Percentiles rank a stretch among this genome's conserved stretches.
Evolutionary conservation across 2,797 vertebrate genomes (phyloP).

Genomic region (Phrynocephalus vlangalii): DNA sequence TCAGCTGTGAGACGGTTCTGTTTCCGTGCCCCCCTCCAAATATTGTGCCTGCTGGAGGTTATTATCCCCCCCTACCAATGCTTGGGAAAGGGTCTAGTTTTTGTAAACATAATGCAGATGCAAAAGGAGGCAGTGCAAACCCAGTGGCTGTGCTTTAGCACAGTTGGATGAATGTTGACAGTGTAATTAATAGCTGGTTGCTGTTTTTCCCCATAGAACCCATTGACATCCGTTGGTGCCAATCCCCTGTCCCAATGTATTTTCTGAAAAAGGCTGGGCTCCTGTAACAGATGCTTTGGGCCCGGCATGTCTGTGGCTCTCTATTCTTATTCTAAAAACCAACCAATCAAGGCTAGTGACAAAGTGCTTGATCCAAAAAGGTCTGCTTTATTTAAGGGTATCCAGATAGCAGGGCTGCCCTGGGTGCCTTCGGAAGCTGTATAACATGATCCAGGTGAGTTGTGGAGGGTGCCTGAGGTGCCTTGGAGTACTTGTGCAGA

Average conservation of each 20-base stretch:
- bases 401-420: not conserved
- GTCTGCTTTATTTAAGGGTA: not conserved
- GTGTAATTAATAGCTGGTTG: conserved; percentile 17
- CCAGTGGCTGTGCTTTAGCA: not conserved
- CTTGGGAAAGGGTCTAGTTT: conserved; percentile 36
- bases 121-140: not conserved
- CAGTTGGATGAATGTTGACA: not conserved
- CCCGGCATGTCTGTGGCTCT: not conserved
- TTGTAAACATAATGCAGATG: not conserved
- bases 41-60: conserved; percentile 12
- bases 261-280: not conserved
- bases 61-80: not conserved
- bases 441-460: not conserved
- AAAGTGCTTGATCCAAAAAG: not conserved
- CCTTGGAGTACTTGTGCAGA: not conserved
- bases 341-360: not conserved
- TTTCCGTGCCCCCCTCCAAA: conserved; percentile 21
- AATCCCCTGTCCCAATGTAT: not conserved
- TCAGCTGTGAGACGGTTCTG: conserved; percentile 16
- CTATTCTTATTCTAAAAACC: not conserved
- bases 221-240: not conserved
- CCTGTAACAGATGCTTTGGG: not conserved
- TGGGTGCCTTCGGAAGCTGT: not conserved
- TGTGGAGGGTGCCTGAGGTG: not conserved
- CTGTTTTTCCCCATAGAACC: conserved; percentile 9